Evolutionary conservation across 2,888 invertebrate species (phyloP).

Genomic region (Oxystoma pomonae): DNA sequence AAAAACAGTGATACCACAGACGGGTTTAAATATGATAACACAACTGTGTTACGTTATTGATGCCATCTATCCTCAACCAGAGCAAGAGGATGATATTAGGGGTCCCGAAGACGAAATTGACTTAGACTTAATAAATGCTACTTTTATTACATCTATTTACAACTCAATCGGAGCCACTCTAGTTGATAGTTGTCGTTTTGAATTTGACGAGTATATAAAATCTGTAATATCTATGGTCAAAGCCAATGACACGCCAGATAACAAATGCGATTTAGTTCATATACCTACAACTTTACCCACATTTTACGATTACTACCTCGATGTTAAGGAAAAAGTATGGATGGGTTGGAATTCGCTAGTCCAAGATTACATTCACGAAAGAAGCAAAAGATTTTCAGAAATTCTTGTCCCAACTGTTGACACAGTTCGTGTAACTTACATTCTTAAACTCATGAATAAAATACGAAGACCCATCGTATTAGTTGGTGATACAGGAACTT

Average conservation of each 20-base stretch:
- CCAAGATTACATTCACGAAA: slow-evolving; percentile 70
- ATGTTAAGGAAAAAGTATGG: slow-evolving; percentile 65
- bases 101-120: slow-evolving; percentile 50
- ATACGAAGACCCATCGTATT: slow-evolving; percentile 74
- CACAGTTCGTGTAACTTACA: slow-evolving; percentile 75
- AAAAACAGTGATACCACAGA: slow-evolving; percentile 78
- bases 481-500: slow-evolving; percentile 89
- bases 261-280: slow-evolving; percentile 64
- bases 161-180: slow-evolving; percentile 82
- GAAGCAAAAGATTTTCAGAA: slow-evolving; percentile 66
- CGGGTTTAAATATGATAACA: slow-evolving; percentile 80
- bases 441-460: slow-evolving; percentile 71
- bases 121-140: slow-evolving; percentile 62
- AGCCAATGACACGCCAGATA: slow-evolving; percentile 60
- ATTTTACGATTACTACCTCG: slow-evolving; percentile 80
- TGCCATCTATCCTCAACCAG: slow-evolving; percentile 55
- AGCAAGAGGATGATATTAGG: slow-evolving; percentile 44
- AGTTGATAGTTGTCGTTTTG: slow-evolving; percentile 60
- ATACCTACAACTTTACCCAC: slow-evolving; percentile 68
- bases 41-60: slow-evolving; percentile 82
- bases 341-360: slow-evolving; percentile 82
- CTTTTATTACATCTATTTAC: slow-evolving; percentile 72
- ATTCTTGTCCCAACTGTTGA: slow-evolving; percentile 90
- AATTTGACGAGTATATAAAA: slow-evolving; percentile 80
- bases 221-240: slow-evolving; percentile 56